Evolutionary conservation across 1,140 invertebrate species (phyloP).

Genomic region (Ephestia elutella): DNA sequence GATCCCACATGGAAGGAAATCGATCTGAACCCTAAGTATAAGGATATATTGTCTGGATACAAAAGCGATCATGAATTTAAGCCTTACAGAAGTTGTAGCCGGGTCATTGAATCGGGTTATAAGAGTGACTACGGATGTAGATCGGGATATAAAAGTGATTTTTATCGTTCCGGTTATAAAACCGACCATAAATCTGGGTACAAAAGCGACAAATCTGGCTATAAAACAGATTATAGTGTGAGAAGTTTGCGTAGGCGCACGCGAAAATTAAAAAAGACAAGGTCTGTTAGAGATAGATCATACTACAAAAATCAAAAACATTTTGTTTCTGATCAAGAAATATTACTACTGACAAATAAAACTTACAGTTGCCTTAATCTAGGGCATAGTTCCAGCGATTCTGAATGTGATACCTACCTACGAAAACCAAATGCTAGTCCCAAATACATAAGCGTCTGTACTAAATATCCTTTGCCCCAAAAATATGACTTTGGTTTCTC

Average conservation of each 20-base stretch:
- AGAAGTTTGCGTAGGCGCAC: conserved; percentile 70
- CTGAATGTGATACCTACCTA: conserved; percentile 65
- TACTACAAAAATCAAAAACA: conserved; percentile 74
- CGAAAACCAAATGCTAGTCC: conserved; percentile 58
- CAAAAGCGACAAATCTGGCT: conserved; percentile 76
- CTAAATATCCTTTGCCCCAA: conserved; percentile 57
- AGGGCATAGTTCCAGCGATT: conserved; percentile 69
- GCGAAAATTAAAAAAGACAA: conserved; percentile 71
- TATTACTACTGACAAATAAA: conserved; percentile 66
- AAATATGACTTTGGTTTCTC: conserved; percentile 59
- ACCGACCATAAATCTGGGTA: conserved; percentile 76
- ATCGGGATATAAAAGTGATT: conserved; percentile 73
- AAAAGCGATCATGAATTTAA: conserved; percentile 76
- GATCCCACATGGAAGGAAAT: conserved; percentile 78
- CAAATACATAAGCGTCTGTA: conserved; percentile 62
- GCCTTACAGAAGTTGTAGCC: conserved; percentile 75
- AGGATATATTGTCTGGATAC: conserved; percentile 74
- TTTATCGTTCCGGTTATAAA: conserved; percentile 75
- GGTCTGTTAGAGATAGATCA: conserved; percentile 70
- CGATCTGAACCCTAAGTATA: conserved; percentile 77
- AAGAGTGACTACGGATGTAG: conserved; percentile 76
- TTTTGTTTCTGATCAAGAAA: conserved; percentile 73
- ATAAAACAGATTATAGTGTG: conserved; percentile 76
- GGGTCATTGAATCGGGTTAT: conserved; percentile 76
- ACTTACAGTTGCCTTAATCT: conserved; percentile 68